A percentile compares a stretch with the other conserved stretches of the same genome.
Evolutionary conservation across 92 coral and sea anemone genomes (phyloP).

Genomic region (Galaxea fascicularis): DNA sequence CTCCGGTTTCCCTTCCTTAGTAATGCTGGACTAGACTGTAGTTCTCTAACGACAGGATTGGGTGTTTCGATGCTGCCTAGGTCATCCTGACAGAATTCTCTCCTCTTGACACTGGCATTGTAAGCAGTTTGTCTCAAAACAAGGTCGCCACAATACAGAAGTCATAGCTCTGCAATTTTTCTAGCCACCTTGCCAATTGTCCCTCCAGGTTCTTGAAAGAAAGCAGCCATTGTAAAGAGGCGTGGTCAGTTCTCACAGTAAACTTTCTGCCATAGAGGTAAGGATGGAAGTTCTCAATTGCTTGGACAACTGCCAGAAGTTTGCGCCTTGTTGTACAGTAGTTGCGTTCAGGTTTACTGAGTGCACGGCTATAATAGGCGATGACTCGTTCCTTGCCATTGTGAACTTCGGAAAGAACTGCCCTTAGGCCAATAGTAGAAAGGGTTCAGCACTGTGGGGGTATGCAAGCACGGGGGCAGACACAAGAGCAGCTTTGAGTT

Average conservation of each 20-base stretch:
- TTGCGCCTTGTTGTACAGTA: constrained; percentile 65
- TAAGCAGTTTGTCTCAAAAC: constrained; percentile 14
- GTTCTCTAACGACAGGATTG: constrained; percentile 14
- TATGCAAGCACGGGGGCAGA: too few relatives aligned
- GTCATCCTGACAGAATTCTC: too few relatives aligned
- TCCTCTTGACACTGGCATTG: constrained; percentile 13
- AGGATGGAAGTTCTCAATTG: too few relatives aligned
- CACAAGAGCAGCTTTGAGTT: constrained; percentile 26
- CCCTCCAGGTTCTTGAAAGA: constrained; percentile 60
- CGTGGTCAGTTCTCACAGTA: too few relatives aligned
- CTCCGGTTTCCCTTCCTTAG: too few relatives aligned
- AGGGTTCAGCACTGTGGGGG: constrained; percentile 30
- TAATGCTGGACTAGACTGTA: too few relatives aligned
- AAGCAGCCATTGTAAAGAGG: too few relatives aligned
- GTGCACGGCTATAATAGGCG: constrained; percentile 54
- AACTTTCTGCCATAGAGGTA: too few relatives aligned
- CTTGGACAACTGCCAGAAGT: constrained; percentile 63
- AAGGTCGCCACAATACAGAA: constrained; percentile 7
- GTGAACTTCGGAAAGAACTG: constrained; percentile 59
- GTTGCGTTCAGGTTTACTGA: constrained; percentile 49
- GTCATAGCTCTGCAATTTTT: constrained; percentile 52
- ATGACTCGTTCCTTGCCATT: constrained; percentile 59
- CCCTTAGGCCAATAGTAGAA: constrained; percentile 54
- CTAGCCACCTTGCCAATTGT: constrained; percentile 68
- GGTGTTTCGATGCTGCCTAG: too few relatives aligned